A percentile compares a stretch with the other conserved stretches of the same genome.
These are phyloP conservation scores for Erythrocercus mccallii DNA, from an alignment of 2,113 vertebrate genomes.

Conservation along the genomic window DNA sequence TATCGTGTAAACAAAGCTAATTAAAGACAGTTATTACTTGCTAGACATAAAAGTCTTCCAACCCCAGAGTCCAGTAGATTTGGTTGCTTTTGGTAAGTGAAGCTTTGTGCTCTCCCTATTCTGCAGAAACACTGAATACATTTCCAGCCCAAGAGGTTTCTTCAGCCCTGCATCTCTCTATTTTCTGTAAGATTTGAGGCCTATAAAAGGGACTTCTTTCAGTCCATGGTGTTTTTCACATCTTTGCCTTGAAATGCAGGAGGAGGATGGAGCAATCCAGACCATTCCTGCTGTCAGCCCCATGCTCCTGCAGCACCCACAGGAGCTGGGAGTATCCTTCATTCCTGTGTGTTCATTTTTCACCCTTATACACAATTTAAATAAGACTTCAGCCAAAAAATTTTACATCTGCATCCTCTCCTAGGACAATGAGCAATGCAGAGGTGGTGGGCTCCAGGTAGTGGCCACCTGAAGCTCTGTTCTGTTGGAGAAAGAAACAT, in stretches of 20 bases:
- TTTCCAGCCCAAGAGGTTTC: neutral
- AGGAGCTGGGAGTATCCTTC: neutral
- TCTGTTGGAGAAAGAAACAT: neutral
- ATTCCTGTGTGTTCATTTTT: neutral
- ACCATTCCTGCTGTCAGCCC: neutral
- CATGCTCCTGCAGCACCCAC: neutral
- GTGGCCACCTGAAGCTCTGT: neutral
- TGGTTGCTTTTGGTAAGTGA: neutral
- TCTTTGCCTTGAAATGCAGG: neutral
- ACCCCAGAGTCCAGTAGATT: neutral
- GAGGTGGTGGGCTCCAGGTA: neutral
- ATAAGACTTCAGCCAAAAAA: neutral
- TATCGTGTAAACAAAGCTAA: neutral
- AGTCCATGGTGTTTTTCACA: neutral
- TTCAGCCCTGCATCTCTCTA: neutral
- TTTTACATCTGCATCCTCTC: neutral
- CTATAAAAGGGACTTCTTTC: neutral
- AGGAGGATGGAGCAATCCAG: neutral
- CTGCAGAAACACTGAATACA: neutral
- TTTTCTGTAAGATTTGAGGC: neutral
- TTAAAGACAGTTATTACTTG: neutral
- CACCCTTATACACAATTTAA: neutral
- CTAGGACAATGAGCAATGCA: neutral
- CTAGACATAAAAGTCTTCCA: neutral
- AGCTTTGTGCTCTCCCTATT: neutral